phyloP scores from a whole-genome alignment of 1,140 invertebrate species.

The Heliconius eleuchia region DNA sequence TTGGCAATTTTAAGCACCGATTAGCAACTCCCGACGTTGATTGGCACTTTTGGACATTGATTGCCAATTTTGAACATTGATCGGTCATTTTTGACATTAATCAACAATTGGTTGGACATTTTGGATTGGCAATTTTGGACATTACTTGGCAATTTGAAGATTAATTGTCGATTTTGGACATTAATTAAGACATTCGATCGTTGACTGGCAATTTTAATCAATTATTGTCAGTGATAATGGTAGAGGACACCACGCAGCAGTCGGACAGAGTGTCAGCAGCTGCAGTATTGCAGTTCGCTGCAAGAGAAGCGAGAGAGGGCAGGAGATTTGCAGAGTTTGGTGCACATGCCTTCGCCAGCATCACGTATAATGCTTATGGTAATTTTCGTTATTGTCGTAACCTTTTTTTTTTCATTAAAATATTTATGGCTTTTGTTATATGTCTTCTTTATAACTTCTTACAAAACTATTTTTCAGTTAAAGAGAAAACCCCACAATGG shows the following conservation, averaged over 20 bases:
- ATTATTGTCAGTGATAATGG: constrained; percentile 48
- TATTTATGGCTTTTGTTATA: too few relatives aligned
- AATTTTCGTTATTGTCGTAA: constrained; percentile 30
- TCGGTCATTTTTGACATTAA: neutral
- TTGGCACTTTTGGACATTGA: neutral
- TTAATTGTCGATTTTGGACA: neutral
- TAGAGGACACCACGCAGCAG: constrained; percentile 58
- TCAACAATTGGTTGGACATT: neutral
- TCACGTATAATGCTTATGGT: constrained; percentile 72
- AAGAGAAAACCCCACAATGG: neutral
- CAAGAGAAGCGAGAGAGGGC: constrained; percentile 69
- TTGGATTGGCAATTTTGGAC: neutral
- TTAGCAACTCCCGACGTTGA: neutral
- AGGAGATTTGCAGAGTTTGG: constrained; percentile 68
- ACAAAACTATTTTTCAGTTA: neutral
- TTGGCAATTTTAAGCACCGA: neutral
- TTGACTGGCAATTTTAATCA: neutral
- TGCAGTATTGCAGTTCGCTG: constrained; percentile 68
- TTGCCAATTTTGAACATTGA: neutral
- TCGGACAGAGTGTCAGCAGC: constrained; percentile 66
- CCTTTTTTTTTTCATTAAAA: neutral
- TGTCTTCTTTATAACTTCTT: neutral
- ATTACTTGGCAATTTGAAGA: neutral
- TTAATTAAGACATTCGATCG: too few relatives aligned
- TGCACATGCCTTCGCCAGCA: constrained; percentile 68